Percentiles rank a stretch among this genome's conserved stretches.
These are phyloP conservation scores for Arctocebus calabarensis DNA, from an alignment of 2,797 vertebrate species.

Conservation along the genomic window DNA sequence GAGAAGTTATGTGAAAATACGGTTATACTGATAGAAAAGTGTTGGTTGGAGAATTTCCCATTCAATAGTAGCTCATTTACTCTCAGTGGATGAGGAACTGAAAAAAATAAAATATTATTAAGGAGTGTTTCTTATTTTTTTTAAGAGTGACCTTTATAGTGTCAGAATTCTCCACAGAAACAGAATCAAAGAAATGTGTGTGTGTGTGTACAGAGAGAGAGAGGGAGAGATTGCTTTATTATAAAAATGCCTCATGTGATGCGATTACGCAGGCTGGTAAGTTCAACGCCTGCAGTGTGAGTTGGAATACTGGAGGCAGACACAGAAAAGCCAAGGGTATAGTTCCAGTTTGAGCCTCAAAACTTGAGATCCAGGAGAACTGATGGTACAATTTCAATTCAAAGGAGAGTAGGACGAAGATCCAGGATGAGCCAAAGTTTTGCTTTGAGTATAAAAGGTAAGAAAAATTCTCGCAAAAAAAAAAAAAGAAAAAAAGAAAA, in stretches of 20 bases:
- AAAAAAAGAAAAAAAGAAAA: no score
- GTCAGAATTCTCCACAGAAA: neutral
- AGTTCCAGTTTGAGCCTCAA: neutral
- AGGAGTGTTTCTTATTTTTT: neutral
- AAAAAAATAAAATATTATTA: neutral
- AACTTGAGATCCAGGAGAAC: neutral
- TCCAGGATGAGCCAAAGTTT: neutral
- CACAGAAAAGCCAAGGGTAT: neutral
- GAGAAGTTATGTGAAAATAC: neutral
- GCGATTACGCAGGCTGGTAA: neutral
- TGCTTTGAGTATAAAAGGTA: neutral
- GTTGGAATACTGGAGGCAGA: neutral
- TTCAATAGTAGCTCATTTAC: neutral
- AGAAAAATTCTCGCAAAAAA: no score
- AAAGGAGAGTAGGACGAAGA: neutral
- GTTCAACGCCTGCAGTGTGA: neutral
- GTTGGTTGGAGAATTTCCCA: neutral
- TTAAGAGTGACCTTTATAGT: neutral
- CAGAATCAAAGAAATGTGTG: neutral
- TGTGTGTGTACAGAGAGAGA: neutral
- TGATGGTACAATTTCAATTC: neutral
- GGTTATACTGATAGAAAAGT: neutral
- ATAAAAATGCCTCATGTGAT: neutral
- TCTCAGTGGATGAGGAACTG: fast-evolving
- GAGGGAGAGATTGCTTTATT: neutral